Base-by-base conservation (phyloP, 2,888 invertebrate genomes). In the Drosophila maculinotata region DNA sequence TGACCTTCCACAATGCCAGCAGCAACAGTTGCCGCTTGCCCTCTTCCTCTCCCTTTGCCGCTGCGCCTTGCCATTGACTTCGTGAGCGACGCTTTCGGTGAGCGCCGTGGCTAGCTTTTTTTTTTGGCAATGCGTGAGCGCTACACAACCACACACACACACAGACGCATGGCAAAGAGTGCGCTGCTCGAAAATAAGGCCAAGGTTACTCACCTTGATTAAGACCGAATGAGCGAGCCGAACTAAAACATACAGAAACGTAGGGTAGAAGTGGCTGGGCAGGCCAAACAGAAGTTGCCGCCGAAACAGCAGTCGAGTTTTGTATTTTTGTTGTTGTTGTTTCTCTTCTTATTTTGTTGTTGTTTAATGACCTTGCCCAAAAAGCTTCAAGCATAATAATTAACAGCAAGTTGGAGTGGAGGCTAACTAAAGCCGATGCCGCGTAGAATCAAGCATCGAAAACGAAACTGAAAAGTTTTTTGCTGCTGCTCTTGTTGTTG, bases 1-100 rank as follows among this genome's bases (percentile, higher is more conserved):
- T 89, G 90, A 90, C 90, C 90, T 90, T 90, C 89, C 90, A 84
- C 90, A 90, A 90, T 90, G 89, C 89, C 90, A 89, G 70, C 84
- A 79, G 75, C 69, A 68, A 51, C 69, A 72, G 52, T 81, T 77
- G 75, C 62, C 60, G 73, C 48, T 63, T 52, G 62, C 56, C 59
- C 56, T 62, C 41, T 42, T 47, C 54, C 58, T 66, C 72, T 65
- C 49, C 47, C 60, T 51, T 60, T 68, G 56, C 51, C 58, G 26
- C 49, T 38, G 20, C 20, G 20, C 60, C 41, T 56, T 64, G 53
- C 60, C 59, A 63, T 58, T 66, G 65, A 60, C 67, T 76, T 75
- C 69, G 53, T 69, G 73, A 76, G 75, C 72, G 63, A 68, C 63
- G 72, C 68, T 69, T 69, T 65, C 30, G 66, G 59, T 75, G 62